Conservation (phyloP, 2,888 invertebrate genomes). For the Oegoconia quadripuncta region DNA sequence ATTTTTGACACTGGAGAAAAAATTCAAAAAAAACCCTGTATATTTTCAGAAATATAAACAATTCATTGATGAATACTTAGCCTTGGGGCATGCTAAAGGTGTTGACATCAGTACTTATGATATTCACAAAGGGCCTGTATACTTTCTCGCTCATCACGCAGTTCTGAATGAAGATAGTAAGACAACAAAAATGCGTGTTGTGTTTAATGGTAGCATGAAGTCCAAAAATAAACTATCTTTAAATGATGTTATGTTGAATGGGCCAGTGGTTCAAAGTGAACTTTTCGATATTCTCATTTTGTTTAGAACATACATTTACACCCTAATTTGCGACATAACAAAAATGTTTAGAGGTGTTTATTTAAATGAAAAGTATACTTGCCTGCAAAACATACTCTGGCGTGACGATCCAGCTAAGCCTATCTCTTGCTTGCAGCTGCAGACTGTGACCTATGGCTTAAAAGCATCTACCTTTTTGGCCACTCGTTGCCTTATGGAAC, state of each 20-base stretch:
- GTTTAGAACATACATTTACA: slow-evolving; percentile 21
- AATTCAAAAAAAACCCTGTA: slow-evolving; percentile 8
- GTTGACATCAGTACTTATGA: slow-evolving; percentile 10
- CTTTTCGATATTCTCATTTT: slow-evolving; percentile 21
- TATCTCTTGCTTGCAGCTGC: slow-evolving; percentile 7
- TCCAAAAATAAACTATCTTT: neutral
- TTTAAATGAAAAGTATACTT: neutral
- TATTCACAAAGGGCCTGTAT: slow-evolving; percentile 1
- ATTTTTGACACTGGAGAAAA: slow-evolving; percentile 13
- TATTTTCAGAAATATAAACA: slow-evolving; percentile 11
- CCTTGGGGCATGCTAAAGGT: slow-evolving; percentile 13
- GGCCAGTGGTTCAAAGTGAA: slow-evolving; percentile 19
- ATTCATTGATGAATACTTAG: slow-evolving; percentile 16
- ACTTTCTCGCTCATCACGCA: slow-evolving; percentile 6
- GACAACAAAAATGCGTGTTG: neutral
- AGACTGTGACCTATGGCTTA: slow-evolving; percentile 14
- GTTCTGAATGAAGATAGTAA: slow-evolving; percentile 1
- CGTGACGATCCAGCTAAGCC: slow-evolving; percentile 9
- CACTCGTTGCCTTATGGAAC: slow-evolving; percentile 12
- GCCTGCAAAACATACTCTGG: slow-evolving; percentile 16
- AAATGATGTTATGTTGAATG: slow-evolving; percentile 12
- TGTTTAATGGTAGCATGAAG: slow-evolving; percentile 3
- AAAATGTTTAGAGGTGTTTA: slow-evolving; percentile 20
- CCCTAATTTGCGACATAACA: slow-evolving; percentile 19
- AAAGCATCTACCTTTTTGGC: slow-evolving; percentile 13